Base-by-base conservation (phyloP, 2,888 invertebrate genomes). In the Lasioglossum morio region DNA sequence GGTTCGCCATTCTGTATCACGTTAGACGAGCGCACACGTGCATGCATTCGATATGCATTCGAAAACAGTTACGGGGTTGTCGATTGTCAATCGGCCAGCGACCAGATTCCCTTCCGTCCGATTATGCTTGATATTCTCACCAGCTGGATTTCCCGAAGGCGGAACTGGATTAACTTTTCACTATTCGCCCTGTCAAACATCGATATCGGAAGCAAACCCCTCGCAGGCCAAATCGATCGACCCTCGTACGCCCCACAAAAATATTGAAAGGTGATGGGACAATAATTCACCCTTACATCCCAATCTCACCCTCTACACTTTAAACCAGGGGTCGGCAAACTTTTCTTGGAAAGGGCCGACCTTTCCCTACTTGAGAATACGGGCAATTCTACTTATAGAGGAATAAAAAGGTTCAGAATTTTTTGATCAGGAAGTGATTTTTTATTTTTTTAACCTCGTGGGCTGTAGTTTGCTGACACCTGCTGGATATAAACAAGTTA, bases 1-100 rank as follows among this genome's bases (percentile, higher is more conserved):
- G 86, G 81, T 83, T 91, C 79, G 79, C 81, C 72, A 80, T 60
- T 34, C 74, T 75, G 85, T 79, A 81, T 85, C 83, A 84, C 79
- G 89, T 77, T 81, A 81, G 82, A 77, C 79, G 78, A 69, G 79
- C 40, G 74, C 75, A 76, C 85, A 81, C 84, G 85, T 90, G 78
- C 79, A 77, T 79, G 77, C 79, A 78, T 87, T 83, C 34, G 40
- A 48, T 86, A 79, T 83, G 86, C 83, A 79, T 70, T 72, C n/a
- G 77, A 72, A 73, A 83, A 83, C 69, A 79, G 79, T 86, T 87
- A 43, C 69, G 34, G 60, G 66, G 78, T 84, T 87, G 76, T 66
- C 34, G 70, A 80, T 80, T 77, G 82, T 14, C 60, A 79, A 83
- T 82, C 72, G 66, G 53, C 14, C 70, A 66, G 46, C 77, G 53